A percentile compares a stretch with the other conserved stretches of the same genome.
Conservation (phyloP, 2,888 invertebrate genomes). For the Stenoptilia bipunctidactyla region DNA sequence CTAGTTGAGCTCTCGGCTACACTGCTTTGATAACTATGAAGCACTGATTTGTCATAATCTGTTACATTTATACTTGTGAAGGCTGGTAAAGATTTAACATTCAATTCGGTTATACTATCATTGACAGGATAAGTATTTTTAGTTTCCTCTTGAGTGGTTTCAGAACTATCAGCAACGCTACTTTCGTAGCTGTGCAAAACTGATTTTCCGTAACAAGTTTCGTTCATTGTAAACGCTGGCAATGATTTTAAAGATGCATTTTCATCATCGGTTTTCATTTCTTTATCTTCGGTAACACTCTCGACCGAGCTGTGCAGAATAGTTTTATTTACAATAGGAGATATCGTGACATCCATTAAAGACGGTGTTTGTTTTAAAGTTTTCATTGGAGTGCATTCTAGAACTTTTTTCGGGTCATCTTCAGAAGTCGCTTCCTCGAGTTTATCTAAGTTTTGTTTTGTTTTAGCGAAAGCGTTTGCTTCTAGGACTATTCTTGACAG, state of each 20-base stretch:
- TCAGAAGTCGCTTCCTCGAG: conserved; percentile 22
- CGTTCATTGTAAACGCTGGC: conserved; percentile 37
- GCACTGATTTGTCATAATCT: conserved; percentile 39
- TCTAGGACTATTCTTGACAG: conserved; percentile 53
- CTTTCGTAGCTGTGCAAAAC: conserved; percentile 47
- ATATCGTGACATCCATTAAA: conserved; percentile 50
- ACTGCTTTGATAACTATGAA: conserved; percentile 36
- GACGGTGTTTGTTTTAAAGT: conserved; percentile 28
- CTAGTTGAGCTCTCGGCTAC: conserved; percentile 26
- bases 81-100: conserved; percentile 28
- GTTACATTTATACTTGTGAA: conserved; percentile 38
- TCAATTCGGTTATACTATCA: conserved; percentile 15
- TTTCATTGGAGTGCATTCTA: conserved; percentile 57
- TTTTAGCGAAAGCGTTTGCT: conserved; percentile 52
- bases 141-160: conserved; percentile 22
- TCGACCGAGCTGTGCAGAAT: conserved; percentile 44
- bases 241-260: conserved; percentile 23
- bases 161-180: conserved; percentile 29
- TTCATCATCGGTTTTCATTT: conserved; percentile 24
- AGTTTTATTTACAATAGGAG: conserved; percentile 55
- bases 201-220: conserved; percentile 38
- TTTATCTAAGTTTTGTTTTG: conserved; percentile 30
- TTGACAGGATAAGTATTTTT: conserved; percentile 15
- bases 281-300: conserved; percentile 28
- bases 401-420: conserved; percentile 24